Evolutionary conservation across 1,140 invertebrate genomes (phyloP), one percentile per base, ranked within the genome.

Genomic region (Chrysomallon squamiferum): DNA sequence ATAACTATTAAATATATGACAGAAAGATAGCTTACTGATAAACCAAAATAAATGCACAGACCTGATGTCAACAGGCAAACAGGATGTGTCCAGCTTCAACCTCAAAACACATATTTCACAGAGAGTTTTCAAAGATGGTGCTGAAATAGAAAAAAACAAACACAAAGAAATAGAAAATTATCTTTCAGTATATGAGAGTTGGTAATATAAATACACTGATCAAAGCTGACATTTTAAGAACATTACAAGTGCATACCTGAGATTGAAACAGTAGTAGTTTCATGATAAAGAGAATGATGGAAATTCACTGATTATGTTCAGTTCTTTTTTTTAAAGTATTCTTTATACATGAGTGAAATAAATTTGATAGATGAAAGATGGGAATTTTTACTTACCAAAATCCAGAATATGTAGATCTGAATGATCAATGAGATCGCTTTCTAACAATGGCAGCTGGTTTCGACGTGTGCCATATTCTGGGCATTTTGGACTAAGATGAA

Each of bases 401-500:
- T 94, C 92, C 38, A 94, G 81, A 41, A 93, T 87, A 82, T 92
- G 89, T 61, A 93, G 87, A 84, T 93, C 92, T 82, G 91, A 91
- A 75, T 93, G 92, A 77, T 93, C 92, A 63, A 90, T 88, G 7
- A 93, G 76, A 63, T 81, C 79, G n/a, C 68, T 59, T 47, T 79
- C 75, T 27, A 73, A 66, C 64, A 43, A 41, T 13, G 27, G 33
- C 3, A 27, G 35, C 13, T 27, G 41, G n/a, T 60, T 27, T 13
- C 38, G 50, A 32, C 18, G 43, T 20, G 30, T n/a, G 30, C 20
- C 18, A 25, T 9, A 11, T 18, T 29, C 15, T 15, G 20, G 29
- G 30, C 38, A 18, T 27, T 25, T 35, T 25, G 29, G 57, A 56
- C 33, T n/a, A 22, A 22, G 15, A 43, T n/a, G 15, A 22, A 30